Evolutionary conservation across 2,113 vertebrate genomes (phyloP).

Genomic region (Campylomormyrus numenius): DNA sequence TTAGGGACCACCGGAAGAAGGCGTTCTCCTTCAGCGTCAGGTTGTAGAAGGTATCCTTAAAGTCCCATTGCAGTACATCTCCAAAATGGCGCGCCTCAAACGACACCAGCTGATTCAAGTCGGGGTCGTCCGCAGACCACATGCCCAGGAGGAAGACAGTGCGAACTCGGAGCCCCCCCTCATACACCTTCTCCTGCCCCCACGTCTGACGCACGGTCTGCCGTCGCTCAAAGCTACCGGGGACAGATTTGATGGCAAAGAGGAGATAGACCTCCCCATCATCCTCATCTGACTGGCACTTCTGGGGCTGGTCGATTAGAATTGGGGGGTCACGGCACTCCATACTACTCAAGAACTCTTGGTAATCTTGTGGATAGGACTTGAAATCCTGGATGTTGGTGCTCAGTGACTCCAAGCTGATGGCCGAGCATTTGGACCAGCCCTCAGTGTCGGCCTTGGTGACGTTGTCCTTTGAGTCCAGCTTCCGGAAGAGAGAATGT

Average conservation of each 20-base stretch:
- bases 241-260: conserved; percentile 60
- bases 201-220: conserved; percentile 62
- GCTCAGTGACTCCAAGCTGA: conserved; percentile 37
- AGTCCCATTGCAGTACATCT: conserved; percentile 68
- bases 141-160: conserved; percentile 60
- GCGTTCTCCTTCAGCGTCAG: conserved; percentile 60
- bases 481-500: conserved; percentile 26
- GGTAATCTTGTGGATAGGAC: conserved; percentile 44
- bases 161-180: conserved; percentile 35
- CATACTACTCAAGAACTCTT: conserved; percentile 54
- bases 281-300: conserved; percentile 36
- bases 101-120: conserved; percentile 45
- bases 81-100: conserved; percentile 49
- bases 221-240: conserved; percentile 52
- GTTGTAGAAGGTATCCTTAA: conserved; percentile 61
- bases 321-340: conserved; percentile 53
- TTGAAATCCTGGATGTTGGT: conserved; percentile 53
- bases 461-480: neutral
- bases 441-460: accelerated
- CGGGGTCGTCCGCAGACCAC: conserved; percentile 40
- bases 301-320: conserved; percentile 55
- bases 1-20: conserved; percentile 57
- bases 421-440: conserved; percentile 39
- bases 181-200: conserved; percentile 46
- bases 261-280: conserved; percentile 43